phyloP scores from a whole-genome alignment of 1,140 invertebrate genomes.

The Drosophila nikananu region DNA sequence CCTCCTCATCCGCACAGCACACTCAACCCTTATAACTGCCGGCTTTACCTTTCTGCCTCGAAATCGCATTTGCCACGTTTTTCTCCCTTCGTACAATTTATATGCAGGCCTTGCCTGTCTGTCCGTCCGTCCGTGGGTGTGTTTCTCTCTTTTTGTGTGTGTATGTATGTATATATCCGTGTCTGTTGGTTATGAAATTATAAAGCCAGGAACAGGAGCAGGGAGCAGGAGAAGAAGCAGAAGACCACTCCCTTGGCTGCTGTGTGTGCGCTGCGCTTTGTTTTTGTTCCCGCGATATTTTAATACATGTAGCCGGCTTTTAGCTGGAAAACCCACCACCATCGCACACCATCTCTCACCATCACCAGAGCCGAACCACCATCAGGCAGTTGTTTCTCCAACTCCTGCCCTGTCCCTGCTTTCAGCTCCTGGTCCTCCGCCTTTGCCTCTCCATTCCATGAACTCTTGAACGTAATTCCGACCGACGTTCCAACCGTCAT shows the following conservation, averaged over 20 bases:
- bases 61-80: conserved; percentile 64
- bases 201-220: conserved; percentile 55
- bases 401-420: background rate
- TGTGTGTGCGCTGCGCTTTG: conserved; percentile 47
- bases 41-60: conserved; percentile 58
- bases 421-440: conserved; percentile 7
- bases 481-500: conserved; percentile 46
- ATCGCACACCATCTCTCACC: conserved; percentile 21
- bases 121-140: conserved; percentile 20
- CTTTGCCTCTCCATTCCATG: conserved; percentile 17
- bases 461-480: conserved; percentile 59
- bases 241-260: conserved; percentile 58
- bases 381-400: conserved; percentile 37
- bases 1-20: conserved; percentile 23
- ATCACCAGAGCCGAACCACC: conserved; percentile 32
- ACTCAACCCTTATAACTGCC: conserved; percentile 62
- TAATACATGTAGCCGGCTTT: conserved; percentile 66
- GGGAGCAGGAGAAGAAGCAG: conserved; percentile 10
- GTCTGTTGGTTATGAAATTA: conserved; percentile 69
- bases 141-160: conserved; percentile 12
- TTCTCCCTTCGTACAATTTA: conserved; percentile 59
- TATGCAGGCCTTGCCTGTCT: conserved; percentile 40
- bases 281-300: conserved; percentile 62
- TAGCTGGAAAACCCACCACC: conserved; percentile 62
- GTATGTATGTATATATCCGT: conserved; percentile 34